phyloP scores from a whole-genome alignment of 2,113 vertebrate genomes.

The Vulpes ferrilata region DNA sequence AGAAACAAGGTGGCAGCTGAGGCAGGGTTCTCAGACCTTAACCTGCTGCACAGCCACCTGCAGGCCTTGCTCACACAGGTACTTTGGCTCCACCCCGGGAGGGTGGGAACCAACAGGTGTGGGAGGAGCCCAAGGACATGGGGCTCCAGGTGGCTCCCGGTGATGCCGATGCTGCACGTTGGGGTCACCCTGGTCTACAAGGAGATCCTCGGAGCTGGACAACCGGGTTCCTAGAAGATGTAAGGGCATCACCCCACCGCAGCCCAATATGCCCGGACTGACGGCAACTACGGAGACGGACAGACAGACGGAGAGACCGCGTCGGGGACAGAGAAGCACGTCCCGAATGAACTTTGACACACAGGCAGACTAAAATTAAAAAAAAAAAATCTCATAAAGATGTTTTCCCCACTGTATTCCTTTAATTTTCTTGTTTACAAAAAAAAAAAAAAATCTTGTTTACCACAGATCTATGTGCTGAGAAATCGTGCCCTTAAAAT shows the following conservation, averaged over 20 bases:
- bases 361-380: background rate
- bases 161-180: background rate
- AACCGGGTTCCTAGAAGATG: background rate
- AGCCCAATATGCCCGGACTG: background rate
- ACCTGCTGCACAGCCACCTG: background rate
- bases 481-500: background rate
- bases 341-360: background rate
- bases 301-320: background rate
- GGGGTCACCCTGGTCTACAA: background rate
- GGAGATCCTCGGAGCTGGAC: background rate
- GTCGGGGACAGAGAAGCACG: background rate
- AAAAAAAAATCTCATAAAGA: background rate
- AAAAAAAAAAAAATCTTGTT: background rate
- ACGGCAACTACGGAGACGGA: background rate
- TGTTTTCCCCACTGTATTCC: background rate
- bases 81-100: background rate
- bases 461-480: background rate
- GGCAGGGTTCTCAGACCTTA: background rate
- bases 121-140: background rate
- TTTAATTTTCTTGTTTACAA: conserved; percentile 1
- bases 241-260: background rate
- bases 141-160: too few relatives aligned
- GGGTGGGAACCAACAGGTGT: background rate
- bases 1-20: background rate
- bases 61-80: background rate